Conservation (phyloP, 1,140 invertebrate genomes). For the Phymorhynchus buccinoides region DNA sequence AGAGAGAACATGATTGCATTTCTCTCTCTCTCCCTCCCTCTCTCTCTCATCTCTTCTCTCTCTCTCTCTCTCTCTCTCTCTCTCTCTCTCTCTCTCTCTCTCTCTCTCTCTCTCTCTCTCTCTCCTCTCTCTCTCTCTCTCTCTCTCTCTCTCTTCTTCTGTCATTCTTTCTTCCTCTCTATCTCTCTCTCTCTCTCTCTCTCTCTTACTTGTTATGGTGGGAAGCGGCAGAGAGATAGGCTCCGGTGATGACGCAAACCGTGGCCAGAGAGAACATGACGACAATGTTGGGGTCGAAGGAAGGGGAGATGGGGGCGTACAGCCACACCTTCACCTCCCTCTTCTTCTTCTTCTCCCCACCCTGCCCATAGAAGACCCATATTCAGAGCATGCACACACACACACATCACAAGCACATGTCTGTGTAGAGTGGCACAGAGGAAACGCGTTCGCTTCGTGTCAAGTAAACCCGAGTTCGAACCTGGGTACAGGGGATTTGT, state of each 20-base stretch:
- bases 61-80: background rate
- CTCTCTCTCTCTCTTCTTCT: background rate
- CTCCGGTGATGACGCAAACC: no score
- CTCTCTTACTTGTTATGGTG: background rate
- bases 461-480: no score
- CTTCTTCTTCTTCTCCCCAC: no score
- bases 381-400: background rate
- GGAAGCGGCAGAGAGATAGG: no score
- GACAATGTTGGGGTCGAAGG: background rate
- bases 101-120: conserved; percentile 27
- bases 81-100: conserved; percentile 23
- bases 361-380: background rate
- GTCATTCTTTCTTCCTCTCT: background rate
- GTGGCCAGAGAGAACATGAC: background rate
- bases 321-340: no score
- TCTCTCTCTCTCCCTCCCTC: no score
- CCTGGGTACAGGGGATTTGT: no score
- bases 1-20: background rate
- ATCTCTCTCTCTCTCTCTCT: no score
- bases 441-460: no score
- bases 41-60: background rate
- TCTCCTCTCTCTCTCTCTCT: background rate
- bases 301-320: background rate
- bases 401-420: background rate
- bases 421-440: no score